phyloP scores from a whole-genome alignment of 2,113 vertebrate genomes.

The Apodemus speciosus region DNA sequence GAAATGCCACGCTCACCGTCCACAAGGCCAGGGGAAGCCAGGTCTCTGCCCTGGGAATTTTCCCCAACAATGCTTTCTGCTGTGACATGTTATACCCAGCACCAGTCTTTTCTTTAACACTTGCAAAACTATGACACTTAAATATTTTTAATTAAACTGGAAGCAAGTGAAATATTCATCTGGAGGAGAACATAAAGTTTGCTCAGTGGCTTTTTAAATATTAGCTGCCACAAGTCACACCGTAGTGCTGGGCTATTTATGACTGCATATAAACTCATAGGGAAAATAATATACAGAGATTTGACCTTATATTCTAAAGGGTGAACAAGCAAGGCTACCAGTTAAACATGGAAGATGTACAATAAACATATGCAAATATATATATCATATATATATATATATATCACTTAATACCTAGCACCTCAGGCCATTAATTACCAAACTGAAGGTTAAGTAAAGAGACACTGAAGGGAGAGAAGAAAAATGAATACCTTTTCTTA shows the following conservation, averaged over 20 bases:
- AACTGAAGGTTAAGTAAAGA: slow-evolving; percentile 73
- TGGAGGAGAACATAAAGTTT: slow-evolving; percentile 80
- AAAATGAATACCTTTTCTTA: slow-evolving; percentile 73
- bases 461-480: slow-evolving; percentile 68
- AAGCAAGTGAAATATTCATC: slow-evolving; percentile 76
- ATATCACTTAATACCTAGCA: slow-evolving; percentile 76
- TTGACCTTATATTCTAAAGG: slow-evolving; percentile 79
- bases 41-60: slow-evolving; percentile 85
- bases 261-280: slow-evolving; percentile 80
- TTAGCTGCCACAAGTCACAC: slow-evolving; percentile 72
- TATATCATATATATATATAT: too few species aligned
- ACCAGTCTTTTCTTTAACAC: slow-evolving; percentile 82
- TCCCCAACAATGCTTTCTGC: slow-evolving; percentile 85
- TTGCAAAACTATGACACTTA: slow-evolving; percentile 71
- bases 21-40: slow-evolving; percentile 80
- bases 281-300: slow-evolving; percentile 76
- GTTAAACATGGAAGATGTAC: slow-evolving; percentile 57
- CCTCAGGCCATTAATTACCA: slow-evolving; percentile 75
- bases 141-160: slow-evolving; percentile 63
- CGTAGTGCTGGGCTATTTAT: slow-evolving; percentile 70
- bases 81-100: slow-evolving; percentile 86
- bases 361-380: slow-evolving; percentile 72
- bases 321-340: slow-evolving; percentile 69
- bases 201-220: slow-evolving; percentile 77
- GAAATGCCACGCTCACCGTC: slow-evolving; percentile 84